Evolutionary conservation across 1,140 invertebrate species (phyloP), one percentile per base, ranked within the genome.

Genomic region (Drosophila biarmipes): DNA sequence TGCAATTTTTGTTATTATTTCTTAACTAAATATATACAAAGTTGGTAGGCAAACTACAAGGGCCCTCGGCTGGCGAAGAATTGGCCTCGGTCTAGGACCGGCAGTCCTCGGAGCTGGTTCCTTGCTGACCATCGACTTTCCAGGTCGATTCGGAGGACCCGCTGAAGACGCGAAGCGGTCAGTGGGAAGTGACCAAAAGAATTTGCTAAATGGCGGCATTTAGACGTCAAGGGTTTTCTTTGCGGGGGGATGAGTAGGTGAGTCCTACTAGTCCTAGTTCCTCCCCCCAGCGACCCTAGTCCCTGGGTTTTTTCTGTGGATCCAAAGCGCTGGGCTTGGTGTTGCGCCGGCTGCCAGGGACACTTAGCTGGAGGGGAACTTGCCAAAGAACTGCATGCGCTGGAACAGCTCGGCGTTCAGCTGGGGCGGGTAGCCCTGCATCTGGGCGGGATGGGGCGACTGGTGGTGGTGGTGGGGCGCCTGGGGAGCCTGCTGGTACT

Each of bases 361-460:
- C 14, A 34, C 24, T 79, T 91, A 91, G 66, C 90, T 91, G 54
- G 76, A 67, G 34, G 84, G 87, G 38, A 91, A 91, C 49, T 91
- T 91, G 55, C 81, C 81, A 54, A 91, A 91, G 68, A 90, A 90
- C 68, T 91, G 90, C 90, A 91, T 91, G 59, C 90, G 90, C 49
- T 91, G 90, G 35, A 86, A 90, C 6, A 91, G 21, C 40, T 91
- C 90, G 19, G 90, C 86, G 15, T 81, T 78, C 57, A 91, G 76
- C 4, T 89, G 81, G 0, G 62, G 46, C 3, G 74, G 74, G 53
- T 85, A 78, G 0, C 69, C 74, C 66, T 76, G 79, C 34, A 82
- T 67, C 52, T 73, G 73, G 5, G 59, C 67, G 14, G 64, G 78
- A 58, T 64, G 75, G 7, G 12, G 52, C 37, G 31, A 14, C 37